Conservation (phyloP, 1,140 invertebrate genomes). For the Hestina assimilis region DNA sequence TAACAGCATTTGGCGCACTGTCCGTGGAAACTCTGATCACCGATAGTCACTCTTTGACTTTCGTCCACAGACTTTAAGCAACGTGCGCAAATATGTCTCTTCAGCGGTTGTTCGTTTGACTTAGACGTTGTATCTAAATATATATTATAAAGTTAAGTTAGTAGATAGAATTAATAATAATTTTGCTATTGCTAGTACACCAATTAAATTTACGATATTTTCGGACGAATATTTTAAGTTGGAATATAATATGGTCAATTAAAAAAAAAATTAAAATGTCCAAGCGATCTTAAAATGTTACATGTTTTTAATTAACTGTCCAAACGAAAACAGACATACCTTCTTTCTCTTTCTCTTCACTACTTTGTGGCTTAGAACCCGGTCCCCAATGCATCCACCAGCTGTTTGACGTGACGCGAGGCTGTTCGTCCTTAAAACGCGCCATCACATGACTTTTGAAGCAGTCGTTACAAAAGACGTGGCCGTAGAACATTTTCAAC, state of each 20-base stretch:
- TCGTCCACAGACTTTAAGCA: constrained; percentile 55
- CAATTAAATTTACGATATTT: too few relatives aligned
- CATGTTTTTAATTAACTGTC: too few relatives aligned
- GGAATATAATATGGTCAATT: too few relatives aligned
- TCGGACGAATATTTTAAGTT: too few relatives aligned
- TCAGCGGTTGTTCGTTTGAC: constrained; percentile 28
- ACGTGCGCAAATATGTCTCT: constrained; percentile 51
- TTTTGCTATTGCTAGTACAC: too few relatives aligned
- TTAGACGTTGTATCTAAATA: constrained; percentile 6
- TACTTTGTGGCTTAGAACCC: constrained; percentile 34
- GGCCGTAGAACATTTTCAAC: constrained; percentile 68
- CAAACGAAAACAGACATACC: neutral
- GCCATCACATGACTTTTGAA: constrained; percentile 59
- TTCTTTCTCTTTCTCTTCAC: constrained; percentile 9
- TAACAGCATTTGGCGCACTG: constrained; percentile 65
- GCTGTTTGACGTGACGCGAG: constrained; percentile 48
- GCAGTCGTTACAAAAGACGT: constrained; percentile 64
- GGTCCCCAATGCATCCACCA: constrained; percentile 69
- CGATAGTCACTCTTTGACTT: constrained; percentile 43
- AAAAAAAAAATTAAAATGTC: too few relatives aligned
- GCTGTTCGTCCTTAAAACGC: constrained; percentile 43
- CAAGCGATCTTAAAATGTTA: too few relatives aligned
- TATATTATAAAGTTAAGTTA: too few relatives aligned
- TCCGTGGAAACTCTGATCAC: constrained; percentile 54
- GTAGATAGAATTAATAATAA: too few relatives aligned